Percentiles rank a stretch among this genome's conserved stretches.
phyloP scores from a whole-genome alignment of 2,888 invertebrate genomes.

The Leptinotarsa peninsularis region DNA sequence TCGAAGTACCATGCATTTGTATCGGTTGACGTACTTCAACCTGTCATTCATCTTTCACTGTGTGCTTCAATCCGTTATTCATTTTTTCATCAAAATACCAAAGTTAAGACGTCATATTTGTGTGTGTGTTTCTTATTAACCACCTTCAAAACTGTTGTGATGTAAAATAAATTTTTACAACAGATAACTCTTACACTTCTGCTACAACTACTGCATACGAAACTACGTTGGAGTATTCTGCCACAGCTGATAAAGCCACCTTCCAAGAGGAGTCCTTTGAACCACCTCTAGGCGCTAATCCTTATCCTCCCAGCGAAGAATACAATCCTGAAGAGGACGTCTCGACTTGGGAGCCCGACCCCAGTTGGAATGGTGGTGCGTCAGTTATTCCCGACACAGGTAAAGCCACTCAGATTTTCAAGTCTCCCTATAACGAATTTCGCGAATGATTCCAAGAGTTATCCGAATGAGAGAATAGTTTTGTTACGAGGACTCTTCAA shows the following conservation, averaged over 20 bases:
- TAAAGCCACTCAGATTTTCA: neutral
- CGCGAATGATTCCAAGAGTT: no score
- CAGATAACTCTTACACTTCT: conserved; percentile 31
- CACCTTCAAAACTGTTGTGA: no score
- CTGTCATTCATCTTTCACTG: no score
- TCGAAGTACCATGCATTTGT: no score
- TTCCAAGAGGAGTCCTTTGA: conserved; percentile 36
- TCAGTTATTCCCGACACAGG: conserved; percentile 30
- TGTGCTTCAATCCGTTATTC: no score
- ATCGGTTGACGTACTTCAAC: no score
- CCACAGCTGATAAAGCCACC: neutral
- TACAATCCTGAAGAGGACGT: conserved; percentile 67
- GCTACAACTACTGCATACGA: conserved; percentile 26
- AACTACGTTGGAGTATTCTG: conserved; percentile 20
- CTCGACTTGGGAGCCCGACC: conserved; percentile 65
- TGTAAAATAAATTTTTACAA: neutral
- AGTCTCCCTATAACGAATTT: no score
- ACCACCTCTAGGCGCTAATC: conserved; percentile 37
- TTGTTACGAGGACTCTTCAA: no score
- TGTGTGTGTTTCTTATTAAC: no score
- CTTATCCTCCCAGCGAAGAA: conserved; percentile 57
- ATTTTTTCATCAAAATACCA: no score
- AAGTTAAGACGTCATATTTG: no score
- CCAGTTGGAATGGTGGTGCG: conserved; percentile 51
- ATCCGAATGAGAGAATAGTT: no score